phyloP scores from a whole-genome alignment of 2,888 invertebrate genomes.

The Melanchra persicariae region DNA sequence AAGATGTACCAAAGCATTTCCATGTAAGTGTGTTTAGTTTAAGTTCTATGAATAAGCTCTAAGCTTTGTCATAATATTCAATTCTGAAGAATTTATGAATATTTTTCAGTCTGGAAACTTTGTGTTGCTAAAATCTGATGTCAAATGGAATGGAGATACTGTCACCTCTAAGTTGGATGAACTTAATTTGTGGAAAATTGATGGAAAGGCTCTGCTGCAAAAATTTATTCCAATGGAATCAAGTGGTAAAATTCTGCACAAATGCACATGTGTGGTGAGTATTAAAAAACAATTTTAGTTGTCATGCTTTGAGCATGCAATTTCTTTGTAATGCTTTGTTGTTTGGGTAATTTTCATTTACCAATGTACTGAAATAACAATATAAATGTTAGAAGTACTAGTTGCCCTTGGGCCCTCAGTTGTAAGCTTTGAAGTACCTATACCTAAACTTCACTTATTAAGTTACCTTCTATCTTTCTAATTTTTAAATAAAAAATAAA shows the following conservation, averaged over 20 bases:
- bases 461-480: too few relatives aligned
- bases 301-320: not conserved
- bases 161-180: slow-evolving; percentile 89
- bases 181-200: slow-evolving; percentile 93
- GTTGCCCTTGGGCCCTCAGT: not conserved
- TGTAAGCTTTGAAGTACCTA: not conserved
- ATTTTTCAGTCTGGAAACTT: slow-evolving; percentile 92
- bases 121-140: slow-evolving; percentile 92
- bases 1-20: slow-evolving; percentile 90
- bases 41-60: not conserved
- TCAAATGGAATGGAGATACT: slow-evolving; percentile 91
- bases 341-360: not conserved
- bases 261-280: slow-evolving; percentile 92
- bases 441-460: not conserved
- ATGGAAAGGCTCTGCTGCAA: slow-evolving; percentile 92
- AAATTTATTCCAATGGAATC: slow-evolving; percentile 92
- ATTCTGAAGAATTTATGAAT: not conserved
- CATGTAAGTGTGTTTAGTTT: slow-evolving; percentile 80
- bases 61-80: not conserved
- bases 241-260: slow-evolving; percentile 90
- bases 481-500: too few relatives aligned
- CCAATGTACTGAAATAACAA: not conserved
- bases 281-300: not conserved
- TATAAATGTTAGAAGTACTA: not conserved
- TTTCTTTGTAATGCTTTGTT: not conserved